A percentile compares a stretch with the other conserved stretches of the same genome.
These are phyloP conservation scores for Idaea biselata DNA, from an alignment of 2,888 invertebrate genomes.

Conservation along the genomic window DNA sequence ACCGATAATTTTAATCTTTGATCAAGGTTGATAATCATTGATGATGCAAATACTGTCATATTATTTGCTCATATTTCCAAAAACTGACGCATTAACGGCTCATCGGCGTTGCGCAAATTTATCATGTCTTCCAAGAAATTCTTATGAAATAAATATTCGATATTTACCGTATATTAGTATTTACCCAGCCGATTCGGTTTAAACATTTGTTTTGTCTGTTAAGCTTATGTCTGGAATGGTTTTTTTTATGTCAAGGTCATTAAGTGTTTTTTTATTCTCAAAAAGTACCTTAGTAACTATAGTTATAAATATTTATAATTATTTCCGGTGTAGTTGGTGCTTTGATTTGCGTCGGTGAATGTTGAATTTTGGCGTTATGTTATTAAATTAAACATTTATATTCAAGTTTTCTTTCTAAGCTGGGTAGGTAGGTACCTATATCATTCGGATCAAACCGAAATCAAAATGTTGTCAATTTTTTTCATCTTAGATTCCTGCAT, in stretches of 20 bases:
- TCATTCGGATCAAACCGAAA: too few species aligned
- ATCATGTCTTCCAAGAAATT: not conserved
- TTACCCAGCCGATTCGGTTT: not conserved
- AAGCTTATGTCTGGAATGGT: not conserved
- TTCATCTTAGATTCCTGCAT: too few species aligned
- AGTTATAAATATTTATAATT: too few species aligned
- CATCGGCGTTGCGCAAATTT: not conserved
- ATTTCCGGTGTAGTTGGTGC: too few species aligned
- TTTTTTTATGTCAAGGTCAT: not conserved
- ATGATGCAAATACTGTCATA: not conserved
- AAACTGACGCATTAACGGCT: not conserved
- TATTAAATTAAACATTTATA: too few species aligned
- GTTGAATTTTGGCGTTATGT: too few species aligned
- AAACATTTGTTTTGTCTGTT: not conserved
- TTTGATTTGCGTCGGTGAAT: too few species aligned
- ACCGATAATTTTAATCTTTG: not conserved
- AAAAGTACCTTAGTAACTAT: not conserved
- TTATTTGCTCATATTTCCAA: not conserved
- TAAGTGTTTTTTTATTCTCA: not conserved
- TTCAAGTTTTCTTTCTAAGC: too few species aligned
- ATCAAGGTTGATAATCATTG: not conserved
- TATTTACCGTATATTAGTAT: slow-evolving; percentile 1
- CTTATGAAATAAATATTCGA: not conserved
- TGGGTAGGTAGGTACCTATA: too few species aligned
- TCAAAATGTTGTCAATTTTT: too few species aligned